Conservation (phyloP, 2,113 vertebrate species). For the Catagonus wagneri region DNA sequence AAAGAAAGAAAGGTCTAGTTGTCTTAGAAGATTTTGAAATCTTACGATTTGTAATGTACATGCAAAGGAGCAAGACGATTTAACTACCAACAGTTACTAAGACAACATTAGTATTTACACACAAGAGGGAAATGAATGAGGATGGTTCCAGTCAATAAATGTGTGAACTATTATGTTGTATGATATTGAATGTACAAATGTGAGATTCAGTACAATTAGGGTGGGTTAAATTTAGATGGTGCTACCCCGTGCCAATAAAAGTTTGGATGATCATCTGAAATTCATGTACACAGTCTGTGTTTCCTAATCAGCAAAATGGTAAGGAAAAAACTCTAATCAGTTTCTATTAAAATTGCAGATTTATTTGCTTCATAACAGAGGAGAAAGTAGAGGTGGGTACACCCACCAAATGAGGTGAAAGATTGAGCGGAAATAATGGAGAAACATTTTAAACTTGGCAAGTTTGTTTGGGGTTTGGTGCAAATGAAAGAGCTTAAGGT, state of each 20-base stretch:
- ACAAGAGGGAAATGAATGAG: neutral
- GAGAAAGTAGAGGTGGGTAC: neutral
- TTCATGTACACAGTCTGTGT: neutral
- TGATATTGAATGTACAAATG: neutral
- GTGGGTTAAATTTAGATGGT: neutral
- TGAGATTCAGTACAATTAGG: neutral
- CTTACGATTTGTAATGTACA: neutral
- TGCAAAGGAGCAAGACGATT: neutral
- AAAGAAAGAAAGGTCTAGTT: neutral
- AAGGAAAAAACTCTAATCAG: neutral
- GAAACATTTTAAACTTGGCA: neutral
- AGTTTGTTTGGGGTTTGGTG: constrained; percentile 22
- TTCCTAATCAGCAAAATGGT: constrained; percentile 32
- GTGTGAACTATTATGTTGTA: neutral
- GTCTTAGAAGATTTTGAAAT: neutral
- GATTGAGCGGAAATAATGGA: neutral
- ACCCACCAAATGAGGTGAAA: neutral
- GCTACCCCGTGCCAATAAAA: neutral
- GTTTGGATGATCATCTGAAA: constrained; percentile 16
- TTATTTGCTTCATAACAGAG: neutral
- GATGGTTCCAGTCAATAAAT: neutral
- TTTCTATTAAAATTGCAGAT: neutral
- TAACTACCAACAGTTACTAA: neutral
- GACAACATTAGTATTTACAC: neutral
- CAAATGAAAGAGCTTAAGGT: neutral